These are phyloP conservation scores for Plusia festucae DNA, from an alignment of 2,888 invertebrate species.

Conservation along the genomic window DNA sequence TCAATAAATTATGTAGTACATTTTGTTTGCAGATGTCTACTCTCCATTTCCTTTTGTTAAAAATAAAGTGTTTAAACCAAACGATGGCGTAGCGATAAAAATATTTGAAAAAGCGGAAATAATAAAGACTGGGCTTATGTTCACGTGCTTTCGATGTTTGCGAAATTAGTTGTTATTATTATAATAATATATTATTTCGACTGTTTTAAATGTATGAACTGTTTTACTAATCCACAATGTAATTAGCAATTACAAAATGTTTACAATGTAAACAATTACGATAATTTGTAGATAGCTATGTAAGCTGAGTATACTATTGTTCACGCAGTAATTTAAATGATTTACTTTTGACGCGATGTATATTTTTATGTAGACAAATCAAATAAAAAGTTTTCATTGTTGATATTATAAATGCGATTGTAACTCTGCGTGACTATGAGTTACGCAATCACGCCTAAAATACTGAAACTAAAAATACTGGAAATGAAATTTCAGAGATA, in stretches of 20 bases:
- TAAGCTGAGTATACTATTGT: too few species aligned
- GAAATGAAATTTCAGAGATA: too few species aligned
- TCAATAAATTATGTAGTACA: not conserved
- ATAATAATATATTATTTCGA: conserved; percentile 19
- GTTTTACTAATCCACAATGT: conserved; percentile 1
- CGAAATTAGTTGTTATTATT: not conserved
- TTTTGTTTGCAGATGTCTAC: conserved; percentile 4
- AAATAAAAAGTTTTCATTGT: too few species aligned
- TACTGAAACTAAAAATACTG: too few species aligned
- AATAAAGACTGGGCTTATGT: not conserved
- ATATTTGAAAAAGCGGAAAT: conserved; percentile 1
- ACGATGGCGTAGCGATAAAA: conserved; percentile 38
- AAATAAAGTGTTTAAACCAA: conserved; percentile 14
- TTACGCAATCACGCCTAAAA: too few species aligned
- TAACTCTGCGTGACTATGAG: too few species aligned
- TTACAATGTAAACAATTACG: not conserved
- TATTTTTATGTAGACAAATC: too few species aligned
- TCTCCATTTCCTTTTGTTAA: conserved; percentile 3
- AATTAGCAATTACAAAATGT: not conserved
- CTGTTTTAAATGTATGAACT: conserved; percentile 23
- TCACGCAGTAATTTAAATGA: too few species aligned
- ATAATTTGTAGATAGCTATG: not conserved
- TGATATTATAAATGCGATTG: too few species aligned
- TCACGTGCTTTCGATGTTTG: not conserved
- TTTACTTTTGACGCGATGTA: too few species aligned